A percentile compares a stretch with the other conserved stretches of the same genome.
These are phyloP conservation scores for Orthosia gothica DNA, from an alignment of 2,888 invertebrate species.

Conservation along the genomic window DNA sequence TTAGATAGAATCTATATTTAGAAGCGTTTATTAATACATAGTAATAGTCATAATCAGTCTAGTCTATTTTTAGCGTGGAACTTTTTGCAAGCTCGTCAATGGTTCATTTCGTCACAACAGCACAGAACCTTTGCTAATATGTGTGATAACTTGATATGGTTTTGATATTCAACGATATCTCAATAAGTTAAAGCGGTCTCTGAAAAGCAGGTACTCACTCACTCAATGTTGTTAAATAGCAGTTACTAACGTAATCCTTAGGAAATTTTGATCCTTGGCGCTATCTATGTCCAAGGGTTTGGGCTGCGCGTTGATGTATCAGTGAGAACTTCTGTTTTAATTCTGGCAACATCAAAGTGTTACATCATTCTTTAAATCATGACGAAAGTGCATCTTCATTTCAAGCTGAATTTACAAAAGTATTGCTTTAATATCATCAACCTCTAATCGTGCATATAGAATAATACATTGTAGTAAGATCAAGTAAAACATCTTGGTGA, in stretches of 20 bases:
- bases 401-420: no score
- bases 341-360: no score
- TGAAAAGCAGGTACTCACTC: background rate
- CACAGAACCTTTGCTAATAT: no score
- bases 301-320: no score
- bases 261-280: background rate
- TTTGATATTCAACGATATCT: background rate
- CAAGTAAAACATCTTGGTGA: constrained; percentile 9
- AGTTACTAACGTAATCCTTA: background rate
- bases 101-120: no score
- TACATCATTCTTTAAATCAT: background rate
- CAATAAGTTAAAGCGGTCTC: background rate
- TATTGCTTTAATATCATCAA: background rate
- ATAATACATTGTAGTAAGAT: background rate
- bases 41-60: constrained; percentile 55
- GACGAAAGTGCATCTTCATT: no score
- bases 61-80: no score
- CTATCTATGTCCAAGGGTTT: no score
- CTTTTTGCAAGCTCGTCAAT: no score
- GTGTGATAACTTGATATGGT: no score
- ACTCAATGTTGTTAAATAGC: background rate
- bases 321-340: no score
- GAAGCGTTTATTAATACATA: constrained; percentile 60
- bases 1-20: constrained; percentile 70
- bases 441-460: background rate